Conservation (phyloP, 2,113 vertebrate genomes). For the Gallinago jamesoni region DNA sequence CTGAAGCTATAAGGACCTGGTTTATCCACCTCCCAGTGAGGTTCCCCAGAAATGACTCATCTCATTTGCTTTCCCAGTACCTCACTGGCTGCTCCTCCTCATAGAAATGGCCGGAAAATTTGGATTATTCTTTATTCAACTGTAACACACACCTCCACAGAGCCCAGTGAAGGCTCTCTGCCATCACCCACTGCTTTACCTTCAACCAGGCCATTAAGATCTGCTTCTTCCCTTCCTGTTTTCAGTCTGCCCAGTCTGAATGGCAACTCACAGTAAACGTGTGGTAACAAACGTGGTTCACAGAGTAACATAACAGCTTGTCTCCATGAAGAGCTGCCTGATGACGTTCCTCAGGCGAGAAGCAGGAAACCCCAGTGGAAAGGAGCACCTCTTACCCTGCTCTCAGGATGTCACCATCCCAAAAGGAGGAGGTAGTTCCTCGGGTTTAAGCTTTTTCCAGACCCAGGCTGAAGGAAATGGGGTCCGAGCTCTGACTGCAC, state of each 20-base stretch:
- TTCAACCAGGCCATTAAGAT: not conserved
- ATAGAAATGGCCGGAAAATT: not conserved
- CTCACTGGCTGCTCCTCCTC: not conserved
- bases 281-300: not conserved
- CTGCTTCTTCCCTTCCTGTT: not conserved
- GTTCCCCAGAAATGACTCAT: constrained; percentile 39
- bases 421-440: not conserved
- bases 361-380: not conserved
- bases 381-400: not conserved
- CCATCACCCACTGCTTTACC: not conserved
- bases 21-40: not conserved
- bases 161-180: not conserved
- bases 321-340: not conserved
- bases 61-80: not conserved
- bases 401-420: not conserved
- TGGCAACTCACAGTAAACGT: not conserved
- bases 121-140: not conserved
- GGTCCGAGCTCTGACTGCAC: not conserved
- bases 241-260: not conserved
- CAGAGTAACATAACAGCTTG: not conserved
- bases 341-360: not conserved
- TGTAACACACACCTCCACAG: not conserved
- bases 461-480: not conserved
- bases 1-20: constrained; percentile 9
- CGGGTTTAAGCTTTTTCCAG: not conserved